A percentile compares a stretch with the other conserved stretches of the same genome.
Conservation (phyloP, 2,888 invertebrate species). For the Colletes collaris region DNA sequence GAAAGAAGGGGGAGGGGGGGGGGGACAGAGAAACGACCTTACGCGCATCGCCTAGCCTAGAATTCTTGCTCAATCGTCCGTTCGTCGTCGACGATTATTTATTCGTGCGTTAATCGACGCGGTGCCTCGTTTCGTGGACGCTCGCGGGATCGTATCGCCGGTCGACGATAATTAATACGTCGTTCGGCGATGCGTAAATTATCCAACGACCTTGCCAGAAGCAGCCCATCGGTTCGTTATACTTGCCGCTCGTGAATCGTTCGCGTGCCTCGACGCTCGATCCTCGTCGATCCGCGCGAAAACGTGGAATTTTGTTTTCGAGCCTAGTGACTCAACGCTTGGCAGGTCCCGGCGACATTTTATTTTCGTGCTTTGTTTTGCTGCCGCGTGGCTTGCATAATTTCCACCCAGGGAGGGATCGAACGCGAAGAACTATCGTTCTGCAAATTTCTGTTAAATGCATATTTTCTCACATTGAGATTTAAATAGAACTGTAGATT, state of each 20-base stretch:
- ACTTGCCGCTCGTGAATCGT: background rate
- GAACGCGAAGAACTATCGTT: slow-evolving; percentile 31
- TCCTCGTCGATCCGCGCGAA: background rate
- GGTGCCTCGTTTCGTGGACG: background rate
- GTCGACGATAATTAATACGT: slow-evolving; percentile 37
- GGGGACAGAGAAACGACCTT: slow-evolving; percentile 55
- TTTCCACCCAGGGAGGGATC: slow-evolving; percentile 5
- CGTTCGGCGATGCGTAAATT: slow-evolving; percentile 20
- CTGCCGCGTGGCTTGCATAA: slow-evolving; percentile 51
- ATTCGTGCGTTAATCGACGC: slow-evolving; percentile 46
- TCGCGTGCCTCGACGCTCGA: background rate
- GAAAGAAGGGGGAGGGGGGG: slow-evolving; percentile 8
- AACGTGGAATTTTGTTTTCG: slow-evolving; percentile 40
- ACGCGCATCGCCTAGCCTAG: slow-evolving; percentile 44
- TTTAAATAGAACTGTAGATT: too few relatives aligned
- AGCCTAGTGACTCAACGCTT: slow-evolving; percentile 54
- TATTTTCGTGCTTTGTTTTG: slow-evolving; percentile 60
- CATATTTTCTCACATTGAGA: too few relatives aligned
- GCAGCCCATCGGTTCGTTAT: background rate
- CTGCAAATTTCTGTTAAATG: slow-evolving; percentile 32
- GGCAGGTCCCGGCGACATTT: slow-evolving; percentile 50
- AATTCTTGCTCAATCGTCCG: slow-evolving; percentile 64
- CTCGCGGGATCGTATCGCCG: slow-evolving; percentile 1
- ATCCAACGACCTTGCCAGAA: slow-evolving; percentile 10
- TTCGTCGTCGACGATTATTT: slow-evolving; percentile 44